Evolutionary conservation across 2,888 invertebrate genomes (phyloP).

Genomic region (Hedychridium roseum): DNA sequence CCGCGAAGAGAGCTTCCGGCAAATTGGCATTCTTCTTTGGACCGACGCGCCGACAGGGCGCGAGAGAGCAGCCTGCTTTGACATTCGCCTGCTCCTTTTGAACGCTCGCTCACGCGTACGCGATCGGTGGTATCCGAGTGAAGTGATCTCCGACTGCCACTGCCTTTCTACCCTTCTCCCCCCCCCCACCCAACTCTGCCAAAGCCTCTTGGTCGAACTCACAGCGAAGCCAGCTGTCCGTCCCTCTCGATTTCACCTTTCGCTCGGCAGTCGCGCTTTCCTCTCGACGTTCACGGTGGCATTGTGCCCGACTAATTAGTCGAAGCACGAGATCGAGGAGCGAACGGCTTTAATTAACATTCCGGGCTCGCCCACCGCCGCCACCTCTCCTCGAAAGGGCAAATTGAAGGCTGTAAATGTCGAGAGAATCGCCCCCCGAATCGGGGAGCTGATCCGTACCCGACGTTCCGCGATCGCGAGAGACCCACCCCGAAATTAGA

Average conservation of each 20-base stretch:
- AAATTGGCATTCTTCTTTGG: constrained; percentile 58
- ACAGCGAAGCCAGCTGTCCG: constrained; percentile 32
- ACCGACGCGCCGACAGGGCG: constrained; percentile 31
- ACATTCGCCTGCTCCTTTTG: constrained; percentile 49
- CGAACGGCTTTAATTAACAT: constrained; percentile 64
- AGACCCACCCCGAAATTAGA: constrained; percentile 44
- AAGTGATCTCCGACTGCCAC: constrained; percentile 53
- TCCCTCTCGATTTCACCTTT: constrained; percentile 20
- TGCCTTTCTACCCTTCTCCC: constrained; percentile 9
- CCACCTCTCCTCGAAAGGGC: constrained; percentile 51
- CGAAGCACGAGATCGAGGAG: constrained; percentile 61
- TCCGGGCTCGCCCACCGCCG: constrained; percentile 55
- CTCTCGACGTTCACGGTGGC: constrained; percentile 47
- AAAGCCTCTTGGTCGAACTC: constrained; percentile 16
- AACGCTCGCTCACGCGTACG: too few relatives aligned
- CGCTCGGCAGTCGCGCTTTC: constrained; percentile 28
- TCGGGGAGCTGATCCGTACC: constrained; percentile 35
- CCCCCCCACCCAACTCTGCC: neutral
- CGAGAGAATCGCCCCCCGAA: constrained; percentile 50
- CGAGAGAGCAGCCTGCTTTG: constrained; percentile 45
- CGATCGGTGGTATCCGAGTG: constrained; percentile 46
- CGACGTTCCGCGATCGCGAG: constrained; percentile 23
- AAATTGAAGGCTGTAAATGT: constrained; percentile 61
- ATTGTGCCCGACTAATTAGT: constrained; percentile 63
- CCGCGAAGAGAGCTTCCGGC: constrained; percentile 44